A percentile compares a stretch with the other conserved stretches of the same genome.
Conservation (phyloP, 92 coral and sea anemone species). For the Bergia puertoricense region DNA sequence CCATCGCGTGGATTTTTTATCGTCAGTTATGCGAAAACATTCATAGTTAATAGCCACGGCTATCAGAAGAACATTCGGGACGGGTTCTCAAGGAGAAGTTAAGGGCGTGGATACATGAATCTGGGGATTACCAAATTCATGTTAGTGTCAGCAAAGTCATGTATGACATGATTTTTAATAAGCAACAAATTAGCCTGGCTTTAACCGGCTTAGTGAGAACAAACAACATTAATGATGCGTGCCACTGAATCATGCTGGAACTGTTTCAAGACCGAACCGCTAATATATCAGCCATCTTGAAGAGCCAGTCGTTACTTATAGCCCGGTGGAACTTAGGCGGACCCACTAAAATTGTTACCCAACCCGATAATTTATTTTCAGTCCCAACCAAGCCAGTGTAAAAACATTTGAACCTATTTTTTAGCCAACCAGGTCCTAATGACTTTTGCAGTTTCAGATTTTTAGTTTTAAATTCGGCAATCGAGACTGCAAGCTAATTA, state of each 20-base stretch:
- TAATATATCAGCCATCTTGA: too few relatives aligned
- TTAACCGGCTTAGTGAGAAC: too few relatives aligned
- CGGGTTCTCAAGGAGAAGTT: background rate
- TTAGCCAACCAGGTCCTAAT: too few relatives aligned
- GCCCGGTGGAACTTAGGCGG: background rate
- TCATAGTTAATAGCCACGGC: background rate
- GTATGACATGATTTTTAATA: background rate
- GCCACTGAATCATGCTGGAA: background rate
- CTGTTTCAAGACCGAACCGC: background rate
- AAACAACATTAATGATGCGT: background rate
- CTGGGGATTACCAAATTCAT: background rate
- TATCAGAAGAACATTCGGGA: background rate
- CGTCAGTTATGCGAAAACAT: background rate
- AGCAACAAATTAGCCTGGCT: background rate
- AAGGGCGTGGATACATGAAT: background rate
- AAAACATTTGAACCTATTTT: too few relatives aligned
- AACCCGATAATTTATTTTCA: too few relatives aligned
- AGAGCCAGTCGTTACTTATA: too few relatives aligned
- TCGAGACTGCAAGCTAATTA: too few relatives aligned
- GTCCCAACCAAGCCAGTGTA: too few relatives aligned
- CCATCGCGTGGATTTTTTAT: too few relatives aligned
- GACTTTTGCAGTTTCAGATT: too few relatives aligned
- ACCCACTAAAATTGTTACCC: too few relatives aligned
- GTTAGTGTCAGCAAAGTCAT: background rate
- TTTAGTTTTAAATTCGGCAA: too few relatives aligned